phyloP scores from a whole-genome alignment of 2,888 invertebrate genomes.

The Melieria crassipennis region DNA sequence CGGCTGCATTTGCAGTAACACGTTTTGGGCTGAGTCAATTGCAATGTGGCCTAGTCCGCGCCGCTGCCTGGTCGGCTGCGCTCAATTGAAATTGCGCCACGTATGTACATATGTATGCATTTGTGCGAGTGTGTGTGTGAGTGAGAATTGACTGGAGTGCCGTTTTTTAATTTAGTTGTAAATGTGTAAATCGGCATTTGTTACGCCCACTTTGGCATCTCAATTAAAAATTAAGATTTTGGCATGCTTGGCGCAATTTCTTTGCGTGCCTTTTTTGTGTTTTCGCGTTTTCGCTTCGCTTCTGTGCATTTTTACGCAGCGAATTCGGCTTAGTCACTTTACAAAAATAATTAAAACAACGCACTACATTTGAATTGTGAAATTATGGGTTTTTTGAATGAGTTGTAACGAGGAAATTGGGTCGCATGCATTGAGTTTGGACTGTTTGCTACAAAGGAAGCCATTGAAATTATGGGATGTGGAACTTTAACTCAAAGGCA shows the following conservation, averaged over 20 bases:
- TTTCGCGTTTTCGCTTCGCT: background rate
- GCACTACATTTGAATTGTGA: no score
- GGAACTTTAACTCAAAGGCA: no score
- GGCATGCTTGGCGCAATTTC: conserved; percentile 6
- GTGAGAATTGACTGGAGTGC: background rate
- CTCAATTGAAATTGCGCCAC: background rate
- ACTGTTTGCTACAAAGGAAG: no score
- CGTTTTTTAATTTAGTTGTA: conserved; percentile 60
- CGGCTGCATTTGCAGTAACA: conserved; percentile 13
- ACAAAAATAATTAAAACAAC: no score
- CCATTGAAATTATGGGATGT: no score
- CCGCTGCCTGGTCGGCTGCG: no score
- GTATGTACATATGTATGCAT: background rate
- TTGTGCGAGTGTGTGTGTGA: conserved; percentile 18
- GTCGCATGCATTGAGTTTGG: no score
- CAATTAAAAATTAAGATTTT: conserved; percentile 58
- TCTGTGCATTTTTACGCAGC: no score
- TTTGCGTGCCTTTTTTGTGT: background rate
- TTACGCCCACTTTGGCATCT: conserved; percentile 63
- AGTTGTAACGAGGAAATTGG: no score
- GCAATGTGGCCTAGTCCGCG: background rate
- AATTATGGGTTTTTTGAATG: no score
- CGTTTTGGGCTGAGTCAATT: conserved; percentile 33
- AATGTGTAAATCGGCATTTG: conserved; percentile 61
- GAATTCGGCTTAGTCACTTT: no score